phyloP scores from a whole-genome alignment of 2,113 vertebrate genomes.

The Acanthochromis polyacanthus region DNA sequence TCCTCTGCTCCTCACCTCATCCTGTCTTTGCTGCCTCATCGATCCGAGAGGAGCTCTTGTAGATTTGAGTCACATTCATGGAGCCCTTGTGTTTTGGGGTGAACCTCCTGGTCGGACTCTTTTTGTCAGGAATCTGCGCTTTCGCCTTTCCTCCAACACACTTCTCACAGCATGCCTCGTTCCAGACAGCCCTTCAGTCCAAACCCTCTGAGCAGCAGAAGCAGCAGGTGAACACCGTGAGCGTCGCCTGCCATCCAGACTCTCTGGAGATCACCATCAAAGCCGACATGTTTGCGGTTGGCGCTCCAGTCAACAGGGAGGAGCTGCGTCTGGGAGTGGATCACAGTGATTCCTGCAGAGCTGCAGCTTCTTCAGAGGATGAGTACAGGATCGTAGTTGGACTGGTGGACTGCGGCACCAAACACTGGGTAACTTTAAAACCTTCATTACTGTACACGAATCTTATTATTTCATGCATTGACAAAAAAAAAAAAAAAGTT shows the following conservation, averaged over 20 bases:
- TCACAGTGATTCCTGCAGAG: slow-evolving; percentile 37
- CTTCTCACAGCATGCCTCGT: not conserved
- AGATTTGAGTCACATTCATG: slow-evolving; percentile 29
- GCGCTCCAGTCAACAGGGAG: slow-evolving; percentile 35
- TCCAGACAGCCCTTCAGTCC: not conserved
- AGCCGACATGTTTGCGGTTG: slow-evolving; percentile 74
- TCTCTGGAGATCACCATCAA: slow-evolving; percentile 64
- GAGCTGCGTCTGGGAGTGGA: slow-evolving; percentile 73
- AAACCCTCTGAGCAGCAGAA: not conserved
- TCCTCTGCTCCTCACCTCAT: not conserved
- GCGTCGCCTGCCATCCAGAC: slow-evolving; percentile 70
- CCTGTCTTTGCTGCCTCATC: not conserved
- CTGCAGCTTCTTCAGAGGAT: slow-evolving; percentile 24
- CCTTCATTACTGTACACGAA: too few relatives aligned
- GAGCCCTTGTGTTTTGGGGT: slow-evolving; percentile 1
- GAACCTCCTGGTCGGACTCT: slow-evolving; percentile 26
- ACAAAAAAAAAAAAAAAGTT: too few relatives aligned
- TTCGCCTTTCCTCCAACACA: slow-evolving; percentile 10
- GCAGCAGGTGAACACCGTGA: slow-evolving; percentile 55
- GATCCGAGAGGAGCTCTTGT: slow-evolving; percentile 19
- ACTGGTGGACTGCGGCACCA: slow-evolving; percentile 72
- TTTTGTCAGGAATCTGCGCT: slow-evolving; percentile 18
- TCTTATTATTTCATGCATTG: too few relatives aligned
- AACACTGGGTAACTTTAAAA: slow-evolving; percentile 68
- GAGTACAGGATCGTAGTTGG: slow-evolving; percentile 67